Conservation (phyloP, 2,113 vertebrate genomes). For the Quiscalus mexicanus region DNA sequence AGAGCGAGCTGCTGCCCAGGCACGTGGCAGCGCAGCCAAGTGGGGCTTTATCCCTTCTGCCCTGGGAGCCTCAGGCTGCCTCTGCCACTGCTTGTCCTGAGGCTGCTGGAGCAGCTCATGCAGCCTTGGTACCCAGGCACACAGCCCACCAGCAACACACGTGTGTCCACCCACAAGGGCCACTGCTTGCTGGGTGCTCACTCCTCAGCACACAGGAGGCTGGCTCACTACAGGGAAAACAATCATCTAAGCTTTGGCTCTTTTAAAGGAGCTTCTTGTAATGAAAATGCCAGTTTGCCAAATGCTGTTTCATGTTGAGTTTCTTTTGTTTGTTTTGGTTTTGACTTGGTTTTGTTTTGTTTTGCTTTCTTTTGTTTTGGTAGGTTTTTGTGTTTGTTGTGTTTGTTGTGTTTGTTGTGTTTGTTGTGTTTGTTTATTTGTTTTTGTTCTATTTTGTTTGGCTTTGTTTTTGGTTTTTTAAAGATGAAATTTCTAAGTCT, state of each 20-base stretch:
- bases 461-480: not conserved
- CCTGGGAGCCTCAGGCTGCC: not conserved
- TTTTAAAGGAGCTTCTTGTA: not conserved
- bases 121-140: not conserved
- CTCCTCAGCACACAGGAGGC: not conserved
- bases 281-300: not conserved
- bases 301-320: not conserved
- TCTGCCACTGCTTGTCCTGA: not conserved
- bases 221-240: not conserved
- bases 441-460: not conserved
- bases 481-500: not conserved
- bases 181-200: fast-evolving
- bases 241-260: not conserved
- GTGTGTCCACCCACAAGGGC: not conserved
- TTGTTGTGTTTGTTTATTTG: not conserved
- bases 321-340: not conserved
- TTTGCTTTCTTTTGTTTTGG: not conserved
- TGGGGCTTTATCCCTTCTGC: not conserved
- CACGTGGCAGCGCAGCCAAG: fast-evolving
- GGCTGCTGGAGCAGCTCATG: not conserved
- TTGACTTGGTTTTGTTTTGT: not conserved
- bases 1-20: not conserved
- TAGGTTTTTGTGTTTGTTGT: not conserved
- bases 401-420: not conserved
- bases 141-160: not conserved